Evolutionary conservation across 2,888 invertebrate genomes (phyloP), one percentile per base, ranked within the genome.

Genomic region (Lagria hirta): DNA sequence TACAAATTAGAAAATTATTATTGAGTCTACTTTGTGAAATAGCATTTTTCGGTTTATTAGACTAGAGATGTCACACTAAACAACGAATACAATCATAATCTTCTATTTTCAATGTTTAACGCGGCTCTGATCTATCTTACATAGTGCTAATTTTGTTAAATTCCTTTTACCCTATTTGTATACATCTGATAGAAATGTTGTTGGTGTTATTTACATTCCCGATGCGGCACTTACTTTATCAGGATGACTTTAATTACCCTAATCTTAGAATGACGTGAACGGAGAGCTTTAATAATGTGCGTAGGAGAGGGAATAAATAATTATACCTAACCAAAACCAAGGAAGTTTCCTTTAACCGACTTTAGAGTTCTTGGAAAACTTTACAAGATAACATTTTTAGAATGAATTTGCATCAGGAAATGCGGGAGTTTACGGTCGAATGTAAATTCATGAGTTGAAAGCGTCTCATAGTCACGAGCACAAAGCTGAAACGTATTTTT

Each of bases 231-330:
- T 51, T 53, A 57, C 43, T 55, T 50, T 45, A 51, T 55, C 48
- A 34, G 48, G 42, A 49, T 45, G 52, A 52, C 54, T 57, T 55
- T 57, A 57, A 57, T 57, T 57, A 52, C 53, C 48, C 49, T 54
- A 57, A 51, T 55, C 55, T 55, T 43, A 50, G 49, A 42, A 52
- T 51, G 52, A 54, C 48, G 47, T 44, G 28, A 21, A 42, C 36
- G 36, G 41, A 42, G 30, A 49, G 38, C 35, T 40, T 42, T 48
- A 50, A 47, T 50, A 48, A 48, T 44, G 37, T 44, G 38, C 45
- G 43, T 29, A 37, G 35, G 45, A 28, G 33, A 36, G 36, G 41
- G 40, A 48, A 48, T 54, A 54, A 54, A 54, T 54, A 51, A 54
- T 50, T 43, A 52, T 18, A 40, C 40, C 23, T 40, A 30, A 40